Evolutionary conservation across 2,888 invertebrate genomes (phyloP).

Genomic region (Acrobasis repandana): DNA sequence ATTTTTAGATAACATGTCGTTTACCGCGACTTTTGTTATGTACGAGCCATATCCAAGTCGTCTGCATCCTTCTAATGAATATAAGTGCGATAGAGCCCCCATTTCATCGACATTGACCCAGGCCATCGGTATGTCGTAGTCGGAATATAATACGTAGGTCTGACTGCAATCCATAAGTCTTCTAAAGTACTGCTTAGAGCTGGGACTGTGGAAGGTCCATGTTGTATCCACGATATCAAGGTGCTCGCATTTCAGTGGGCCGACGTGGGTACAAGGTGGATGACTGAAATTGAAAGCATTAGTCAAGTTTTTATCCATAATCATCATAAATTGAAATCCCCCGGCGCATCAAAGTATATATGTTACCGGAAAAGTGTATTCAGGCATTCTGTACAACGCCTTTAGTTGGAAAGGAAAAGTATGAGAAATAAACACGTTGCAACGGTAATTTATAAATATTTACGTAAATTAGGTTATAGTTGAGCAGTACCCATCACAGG

Average conservation of each 20-base stretch:
- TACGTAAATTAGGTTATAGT: too few relatives aligned
- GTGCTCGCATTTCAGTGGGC: slow-evolving; percentile 42
- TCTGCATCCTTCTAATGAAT: slow-evolving; percentile 53
- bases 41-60: slow-evolving; percentile 56
- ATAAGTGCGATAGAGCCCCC: slow-evolving; percentile 56
- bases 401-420: too few relatives aligned
- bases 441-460: too few relatives aligned
- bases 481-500: too few relatives aligned
- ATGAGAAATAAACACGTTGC: too few relatives aligned
- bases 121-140: slow-evolving; percentile 40
- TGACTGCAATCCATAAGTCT: slow-evolving; percentile 49
- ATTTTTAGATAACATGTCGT: slow-evolving; percentile 43
- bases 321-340: too few relatives aligned
- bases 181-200: slow-evolving; percentile 48
- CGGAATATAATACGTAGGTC: slow-evolving; percentile 51
- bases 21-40: slow-evolving; percentile 49
- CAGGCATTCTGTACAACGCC: too few relatives aligned
- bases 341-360: too few relatives aligned
- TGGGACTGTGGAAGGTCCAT: slow-evolving; percentile 54
- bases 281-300: slow-evolving; percentile 38
- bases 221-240: slow-evolving; percentile 44
- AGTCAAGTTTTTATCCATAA: too few relatives aligned
- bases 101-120: slow-evolving; percentile 57
- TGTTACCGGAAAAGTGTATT: too few relatives aligned
- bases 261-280: slow-evolving; percentile 41